Percentiles rank a stretch among this genome's conserved stretches.
phyloP scores from a whole-genome alignment of 2,113 vertebrate species.

The Bufo gargarizans region DNA sequence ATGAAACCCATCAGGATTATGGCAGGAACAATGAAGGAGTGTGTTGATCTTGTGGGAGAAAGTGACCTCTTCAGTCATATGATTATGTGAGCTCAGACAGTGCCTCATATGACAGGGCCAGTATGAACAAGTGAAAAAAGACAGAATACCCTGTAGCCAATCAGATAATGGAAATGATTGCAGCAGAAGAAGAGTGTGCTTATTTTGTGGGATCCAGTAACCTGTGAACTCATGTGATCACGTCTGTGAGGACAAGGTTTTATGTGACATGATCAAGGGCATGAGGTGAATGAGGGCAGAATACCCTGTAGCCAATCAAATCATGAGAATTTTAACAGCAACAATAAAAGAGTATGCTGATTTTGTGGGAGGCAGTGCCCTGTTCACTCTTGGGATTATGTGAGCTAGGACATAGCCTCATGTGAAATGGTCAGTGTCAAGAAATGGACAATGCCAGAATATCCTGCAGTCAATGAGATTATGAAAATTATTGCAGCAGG shows the following conservation, averaged over 20 bases:
- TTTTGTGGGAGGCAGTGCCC: not conserved
- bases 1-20: too few species aligned
- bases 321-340: too few species aligned
- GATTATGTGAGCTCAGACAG: not conserved
- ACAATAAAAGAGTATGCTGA: not conserved
- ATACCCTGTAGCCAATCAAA: too few species aligned
- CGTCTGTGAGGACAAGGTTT: not conserved
- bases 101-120: too few species aligned
- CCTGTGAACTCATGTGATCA: not conserved
- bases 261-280: not conserved
- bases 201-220: not conserved
- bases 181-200: not conserved
- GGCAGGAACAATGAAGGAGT: not conserved
- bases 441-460: too few species aligned
- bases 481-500: not conserved
- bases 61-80: not conserved
- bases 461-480: too few species aligned
- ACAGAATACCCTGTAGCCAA: too few species aligned
- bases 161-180: not conserved
- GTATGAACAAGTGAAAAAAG: too few species aligned
- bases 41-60: not conserved
- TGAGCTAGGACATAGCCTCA: too few species aligned
- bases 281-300: not conserved
- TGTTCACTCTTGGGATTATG: not conserved
- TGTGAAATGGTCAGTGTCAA: too few species aligned